Conservation (phyloP, 2,797 vertebrate species). For the Gymnothorax reevesii region DNA sequence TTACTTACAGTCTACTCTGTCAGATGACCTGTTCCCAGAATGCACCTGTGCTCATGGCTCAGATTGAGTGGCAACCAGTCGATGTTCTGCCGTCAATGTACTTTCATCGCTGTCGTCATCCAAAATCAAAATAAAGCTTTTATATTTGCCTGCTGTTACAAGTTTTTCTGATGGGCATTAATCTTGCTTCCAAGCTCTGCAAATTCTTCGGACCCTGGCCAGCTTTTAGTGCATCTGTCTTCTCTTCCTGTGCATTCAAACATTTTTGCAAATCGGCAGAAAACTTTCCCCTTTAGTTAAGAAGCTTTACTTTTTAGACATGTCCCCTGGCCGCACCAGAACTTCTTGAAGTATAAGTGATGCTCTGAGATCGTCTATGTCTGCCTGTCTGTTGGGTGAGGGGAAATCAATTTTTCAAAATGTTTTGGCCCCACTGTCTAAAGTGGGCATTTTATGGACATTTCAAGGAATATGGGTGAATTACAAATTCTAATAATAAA, state of each 20-base stretch:
- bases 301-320: constrained; percentile 51
- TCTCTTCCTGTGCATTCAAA: not conserved
- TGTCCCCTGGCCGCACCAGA: constrained; percentile 44
- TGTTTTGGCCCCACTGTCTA: too few relatives aligned
- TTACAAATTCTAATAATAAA: too few relatives aligned
- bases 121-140: not conserved
- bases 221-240: not conserved
- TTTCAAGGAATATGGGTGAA: too few relatives aligned
- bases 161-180: constrained; percentile 1
- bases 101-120: not conserved
- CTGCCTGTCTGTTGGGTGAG: too few relatives aligned
- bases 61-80: not conserved
- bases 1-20: not conserved
- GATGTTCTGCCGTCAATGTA: not conserved
- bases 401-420: too few relatives aligned
- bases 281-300: constrained; percentile 52
- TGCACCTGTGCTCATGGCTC: not conserved
- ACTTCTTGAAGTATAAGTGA: constrained; percentile 53
- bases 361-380: too few relatives aligned
- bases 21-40: not conserved
- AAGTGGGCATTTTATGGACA: too few relatives aligned
- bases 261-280: constrained; percentile 24
- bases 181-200: not conserved
- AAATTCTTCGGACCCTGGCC: not conserved
- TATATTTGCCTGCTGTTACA: not conserved